A percentile compares a stretch with the other conserved stretches of the same genome.
phyloP scores from a whole-genome alignment of 1,140 invertebrate species.

The Leptinotarsa lineolata region DNA sequence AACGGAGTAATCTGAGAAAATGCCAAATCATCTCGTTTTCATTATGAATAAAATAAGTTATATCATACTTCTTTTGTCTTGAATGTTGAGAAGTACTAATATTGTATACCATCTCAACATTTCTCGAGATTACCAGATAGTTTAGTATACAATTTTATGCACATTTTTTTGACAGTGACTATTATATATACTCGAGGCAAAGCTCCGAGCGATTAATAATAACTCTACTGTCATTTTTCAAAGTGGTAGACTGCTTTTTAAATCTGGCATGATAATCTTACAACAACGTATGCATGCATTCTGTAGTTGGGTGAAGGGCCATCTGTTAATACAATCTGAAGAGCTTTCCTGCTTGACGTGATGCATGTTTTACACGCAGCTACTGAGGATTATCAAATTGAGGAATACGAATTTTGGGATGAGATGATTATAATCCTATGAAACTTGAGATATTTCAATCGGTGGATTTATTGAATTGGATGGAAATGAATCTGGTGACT shows the following conservation, averaged over 20 bases:
- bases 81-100: too few species aligned
- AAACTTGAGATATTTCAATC: too few species aligned
- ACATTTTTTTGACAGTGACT: neutral
- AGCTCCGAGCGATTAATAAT: constrained; percentile 34
- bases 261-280: constrained; percentile 42
- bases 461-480: too few species aligned
- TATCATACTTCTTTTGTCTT: too few species aligned
- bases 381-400: constrained; percentile 5
- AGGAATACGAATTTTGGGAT: constrained; percentile 8
- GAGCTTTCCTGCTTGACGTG: constrained; percentile 14
- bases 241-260: constrained; percentile 38
- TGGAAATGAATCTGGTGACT: too few species aligned
- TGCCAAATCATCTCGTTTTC: too few species aligned
- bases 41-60: too few species aligned
- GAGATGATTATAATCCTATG: constrained; percentile 6
- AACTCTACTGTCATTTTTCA: constrained; percentile 38
- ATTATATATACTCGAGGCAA: neutral
- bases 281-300: constrained; percentile 33
- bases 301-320: constrained; percentile 25
- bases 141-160: neutral
- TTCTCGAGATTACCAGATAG: too few species aligned
- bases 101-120: too few species aligned
- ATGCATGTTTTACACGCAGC: constrained; percentile 6
- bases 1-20: too few species aligned
- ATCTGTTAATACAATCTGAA: constrained; percentile 34